phyloP scores from a whole-genome alignment of 2,888 invertebrate species.

The Beris chalybata region DNA sequence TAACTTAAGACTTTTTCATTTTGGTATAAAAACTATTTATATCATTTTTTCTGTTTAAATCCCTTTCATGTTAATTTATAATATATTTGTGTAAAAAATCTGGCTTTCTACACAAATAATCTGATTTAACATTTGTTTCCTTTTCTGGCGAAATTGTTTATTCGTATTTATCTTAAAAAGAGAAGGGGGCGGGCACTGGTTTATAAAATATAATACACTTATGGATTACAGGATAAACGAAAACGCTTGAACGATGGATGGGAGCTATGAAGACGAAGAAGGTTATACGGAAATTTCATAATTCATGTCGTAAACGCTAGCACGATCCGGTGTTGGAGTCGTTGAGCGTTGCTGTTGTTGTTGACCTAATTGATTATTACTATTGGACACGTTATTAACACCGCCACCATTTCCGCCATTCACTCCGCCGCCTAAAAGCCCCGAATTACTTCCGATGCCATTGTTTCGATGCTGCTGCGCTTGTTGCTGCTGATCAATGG shows the following conservation, averaged over 20 bases:
- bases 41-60: conserved; percentile 27
- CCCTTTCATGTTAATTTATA: conserved; percentile 9
- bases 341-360: conserved; percentile 54
- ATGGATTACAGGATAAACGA: conserved; percentile 23
- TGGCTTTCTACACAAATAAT: conserved; percentile 14
- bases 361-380: conserved; percentile 41
- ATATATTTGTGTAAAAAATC: conserved; percentile 6
- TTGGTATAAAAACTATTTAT: conserved; percentile 33
- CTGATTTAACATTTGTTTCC: conserved; percentile 8
- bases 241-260: conserved; percentile 20
- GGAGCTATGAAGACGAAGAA: conserved; percentile 34
- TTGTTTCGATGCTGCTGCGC: conserved; percentile 47
- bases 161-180: conserved; percentile 20
- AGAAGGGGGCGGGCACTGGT: conserved; percentile 23
- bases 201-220: conserved; percentile 27
- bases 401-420: conserved; percentile 27
- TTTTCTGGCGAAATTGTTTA: conserved; percentile 3
- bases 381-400: conserved; percentile 39
- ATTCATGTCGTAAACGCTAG: conserved; percentile 92
- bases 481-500: conserved; percentile 53
- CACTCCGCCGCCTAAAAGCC: conserved; percentile 33
- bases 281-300: conserved; percentile 93
- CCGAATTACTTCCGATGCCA: conserved; percentile 39
- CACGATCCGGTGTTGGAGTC: conserved; percentile 76
- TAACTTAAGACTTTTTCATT: conserved; percentile 24